These are phyloP conservation scores for Epinotia ramella DNA, from an alignment of 2,888 invertebrate species.

Conservation along the genomic window DNA sequence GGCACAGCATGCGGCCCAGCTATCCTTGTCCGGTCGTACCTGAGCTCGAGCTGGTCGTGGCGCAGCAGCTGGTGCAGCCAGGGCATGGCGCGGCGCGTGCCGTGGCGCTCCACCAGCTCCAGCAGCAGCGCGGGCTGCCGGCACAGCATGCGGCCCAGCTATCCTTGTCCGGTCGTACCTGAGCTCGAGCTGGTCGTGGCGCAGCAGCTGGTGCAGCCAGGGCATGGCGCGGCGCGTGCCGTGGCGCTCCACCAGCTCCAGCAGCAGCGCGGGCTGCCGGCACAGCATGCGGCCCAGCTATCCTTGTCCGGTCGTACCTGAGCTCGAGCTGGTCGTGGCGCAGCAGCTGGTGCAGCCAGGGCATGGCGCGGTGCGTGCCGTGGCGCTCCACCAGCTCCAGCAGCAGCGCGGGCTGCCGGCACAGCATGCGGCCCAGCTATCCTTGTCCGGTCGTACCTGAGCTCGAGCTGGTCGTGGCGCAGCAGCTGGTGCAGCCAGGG, in stretches of 20 bases:
- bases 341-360: constrained; percentile 97
- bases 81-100: constrained; percentile 97
- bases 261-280: constrained; percentile 95
- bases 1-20: constrained; percentile 95
- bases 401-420: constrained; percentile 96
- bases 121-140: constrained; percentile 96
- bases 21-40: constrained; percentile 57
- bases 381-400: constrained; percentile 96
- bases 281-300: constrained; percentile 94
- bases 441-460: constrained; percentile 72
- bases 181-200: constrained; percentile 88
- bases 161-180: constrained; percentile 63
- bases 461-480: constrained; percentile 88
- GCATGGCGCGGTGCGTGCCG: constrained; percentile 97
- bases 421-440: constrained; percentile 93
- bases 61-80: constrained; percentile 98
- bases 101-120: constrained; percentile 95
- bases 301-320: constrained; percentile 63
- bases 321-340: constrained; percentile 89
- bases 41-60: constrained; percentile 87
- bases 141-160: constrained; percentile 94
- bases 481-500: constrained; percentile 98
- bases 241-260: constrained; percentile 96
- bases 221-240: constrained; percentile 97
- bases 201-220: constrained; percentile 97